These are phyloP conservation scores for Rhipidura dahli DNA, from an alignment of 2,113 vertebrate species.

Conservation along the genomic window DNA sequence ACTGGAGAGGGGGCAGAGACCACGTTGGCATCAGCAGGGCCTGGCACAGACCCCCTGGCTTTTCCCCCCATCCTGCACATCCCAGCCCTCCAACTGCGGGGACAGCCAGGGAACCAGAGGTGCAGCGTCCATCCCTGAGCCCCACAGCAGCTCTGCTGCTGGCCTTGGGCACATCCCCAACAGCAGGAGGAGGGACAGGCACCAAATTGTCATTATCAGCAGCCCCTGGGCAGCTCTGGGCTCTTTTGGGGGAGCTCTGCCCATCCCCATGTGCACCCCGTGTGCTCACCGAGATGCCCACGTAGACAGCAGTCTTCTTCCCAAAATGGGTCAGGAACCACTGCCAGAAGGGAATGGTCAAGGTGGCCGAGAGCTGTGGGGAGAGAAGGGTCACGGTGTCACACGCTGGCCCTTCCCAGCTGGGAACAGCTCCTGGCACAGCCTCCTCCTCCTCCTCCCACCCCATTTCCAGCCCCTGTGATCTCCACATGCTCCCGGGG, in stretches of 20 bases:
- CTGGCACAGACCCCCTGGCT: background rate
- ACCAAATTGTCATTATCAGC: accelerated
- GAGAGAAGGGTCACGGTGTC: background rate
- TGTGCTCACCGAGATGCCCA: conserved; percentile 89
- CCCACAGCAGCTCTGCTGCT: background rate
- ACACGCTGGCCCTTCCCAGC: background rate
- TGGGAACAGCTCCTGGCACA: background rate
- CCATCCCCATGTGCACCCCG: accelerated
- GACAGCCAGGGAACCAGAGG: background rate
- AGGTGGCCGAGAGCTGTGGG: conserved; percentile 84
- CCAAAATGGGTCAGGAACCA: conserved; percentile 92
- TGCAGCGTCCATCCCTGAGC: background rate
- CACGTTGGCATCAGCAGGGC: background rate
- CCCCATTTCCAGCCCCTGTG: background rate
- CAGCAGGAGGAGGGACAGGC: background rate
- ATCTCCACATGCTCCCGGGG: accelerated
- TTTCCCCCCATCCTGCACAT: accelerated
- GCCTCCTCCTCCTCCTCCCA: background rate
- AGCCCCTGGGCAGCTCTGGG: background rate
- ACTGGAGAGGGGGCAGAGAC: conserved; percentile 66
- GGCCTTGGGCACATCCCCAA: background rate
- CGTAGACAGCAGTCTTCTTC: conserved; percentile 90
- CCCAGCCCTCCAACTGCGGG: accelerated
- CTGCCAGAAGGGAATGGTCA: conserved; percentile 92
- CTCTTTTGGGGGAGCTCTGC: background rate